These are phyloP conservation scores for Coenonympha glycerion DNA, from an alignment of 2,888 invertebrate genomes.

Conservation along the genomic window DNA sequence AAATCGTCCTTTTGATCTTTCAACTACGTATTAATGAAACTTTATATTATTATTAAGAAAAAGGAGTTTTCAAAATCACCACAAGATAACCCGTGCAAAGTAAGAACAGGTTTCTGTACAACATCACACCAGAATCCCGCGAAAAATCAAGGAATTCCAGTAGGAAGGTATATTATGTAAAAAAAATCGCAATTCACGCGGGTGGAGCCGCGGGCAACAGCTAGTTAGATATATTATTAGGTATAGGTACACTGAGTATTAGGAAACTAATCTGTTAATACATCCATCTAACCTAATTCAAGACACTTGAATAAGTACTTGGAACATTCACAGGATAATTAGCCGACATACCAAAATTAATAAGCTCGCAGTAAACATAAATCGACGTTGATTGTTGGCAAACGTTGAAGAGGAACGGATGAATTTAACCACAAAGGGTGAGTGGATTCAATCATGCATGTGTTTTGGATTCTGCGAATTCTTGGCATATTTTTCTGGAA, in stretches of 20 bases:
- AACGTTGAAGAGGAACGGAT: slow-evolving; percentile 66
- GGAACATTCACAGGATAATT: slow-evolving; percentile 71
- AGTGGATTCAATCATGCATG: slow-evolving; percentile 33
- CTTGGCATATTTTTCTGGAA: slow-evolving; percentile 7
- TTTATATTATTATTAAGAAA: too few relatives aligned
- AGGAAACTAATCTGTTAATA: too few relatives aligned
- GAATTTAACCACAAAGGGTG: slow-evolving; percentile 73
- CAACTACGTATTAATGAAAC: too few relatives aligned
- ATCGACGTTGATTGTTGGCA: slow-evolving; percentile 64
- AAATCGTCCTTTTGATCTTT: too few relatives aligned
- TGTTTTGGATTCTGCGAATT: slow-evolving; percentile 26
- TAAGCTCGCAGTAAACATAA: slow-evolving; percentile 60
- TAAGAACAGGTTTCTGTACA: too few relatives aligned
- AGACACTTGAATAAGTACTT: slow-evolving; percentile 63
- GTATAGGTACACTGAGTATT: neutral
- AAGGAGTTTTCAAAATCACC: too few relatives aligned
- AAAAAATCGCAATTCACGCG: too few relatives aligned
- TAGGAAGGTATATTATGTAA: too few relatives aligned
- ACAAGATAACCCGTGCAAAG: too few relatives aligned
- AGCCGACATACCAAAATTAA: slow-evolving; percentile 69
- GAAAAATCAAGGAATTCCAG: too few relatives aligned
- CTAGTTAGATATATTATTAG: slow-evolving; percentile 12
- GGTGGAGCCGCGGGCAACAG: too few relatives aligned
- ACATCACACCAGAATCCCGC: too few relatives aligned
- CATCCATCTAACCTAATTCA: slow-evolving; percentile 55